Evolutionary conservation across 2,888 invertebrate species (phyloP).

Genomic region (Tachina fera): DNA sequence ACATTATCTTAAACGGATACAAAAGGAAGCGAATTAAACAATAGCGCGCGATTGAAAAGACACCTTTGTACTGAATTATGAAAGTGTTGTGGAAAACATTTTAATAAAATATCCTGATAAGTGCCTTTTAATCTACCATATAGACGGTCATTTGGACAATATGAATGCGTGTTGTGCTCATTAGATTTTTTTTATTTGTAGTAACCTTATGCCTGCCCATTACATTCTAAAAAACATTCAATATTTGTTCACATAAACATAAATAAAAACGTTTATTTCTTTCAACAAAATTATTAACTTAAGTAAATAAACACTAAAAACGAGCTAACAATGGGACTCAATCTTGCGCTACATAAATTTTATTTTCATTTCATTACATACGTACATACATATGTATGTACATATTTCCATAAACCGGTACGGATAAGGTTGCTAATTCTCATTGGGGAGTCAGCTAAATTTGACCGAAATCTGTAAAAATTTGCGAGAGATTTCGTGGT

Average conservation of each 20-base stretch:
- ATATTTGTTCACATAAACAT: conserved; percentile 62
- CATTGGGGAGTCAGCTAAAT: too few species aligned
- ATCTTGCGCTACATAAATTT: neutral
- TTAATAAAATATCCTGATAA: conserved; percentile 5
- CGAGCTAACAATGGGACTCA: neutral
- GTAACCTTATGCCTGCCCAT: conserved; percentile 52
- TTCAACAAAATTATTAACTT: conserved; percentile 18
- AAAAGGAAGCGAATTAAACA: neutral
- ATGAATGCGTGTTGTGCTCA: conserved; percentile 59
- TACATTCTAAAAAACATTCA: conserved; percentile 47
- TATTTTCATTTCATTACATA: too few species aligned
- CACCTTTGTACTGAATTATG: conserved; percentile 47
- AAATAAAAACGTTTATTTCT: conserved; percentile 29
- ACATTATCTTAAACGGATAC: neutral
- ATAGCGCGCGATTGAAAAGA: conserved; percentile 38
- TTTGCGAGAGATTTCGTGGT: too few species aligned
- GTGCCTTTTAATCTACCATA: neutral
- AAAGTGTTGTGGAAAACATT: neutral
- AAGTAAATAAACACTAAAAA: conserved; percentile 18
- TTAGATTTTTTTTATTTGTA: conserved; percentile 29
- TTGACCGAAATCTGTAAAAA: too few species aligned
- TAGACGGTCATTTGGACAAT: conserved; percentile 31
- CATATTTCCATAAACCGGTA: too few species aligned
- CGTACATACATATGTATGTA: too few species aligned
- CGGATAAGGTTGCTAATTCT: too few species aligned